Conservation (phyloP, 1,140 invertebrate species). For the Drosophila fuyamai region DNA sequence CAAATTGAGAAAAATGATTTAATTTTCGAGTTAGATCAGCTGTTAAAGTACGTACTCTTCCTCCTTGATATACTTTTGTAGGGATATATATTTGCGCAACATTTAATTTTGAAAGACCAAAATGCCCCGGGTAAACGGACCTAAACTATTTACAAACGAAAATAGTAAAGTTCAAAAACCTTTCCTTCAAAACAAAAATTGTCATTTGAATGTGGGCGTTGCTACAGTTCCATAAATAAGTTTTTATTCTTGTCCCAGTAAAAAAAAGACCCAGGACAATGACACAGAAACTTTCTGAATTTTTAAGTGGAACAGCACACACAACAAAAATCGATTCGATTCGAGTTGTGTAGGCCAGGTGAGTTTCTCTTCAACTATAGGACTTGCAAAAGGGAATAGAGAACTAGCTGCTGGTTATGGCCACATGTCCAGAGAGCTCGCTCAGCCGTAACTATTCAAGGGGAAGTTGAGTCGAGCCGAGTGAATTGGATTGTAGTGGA, state of each 20-base stretch:
- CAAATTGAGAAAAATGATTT: background rate
- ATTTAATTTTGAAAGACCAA: constrained; percentile 62
- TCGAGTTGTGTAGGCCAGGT: constrained; percentile 34
- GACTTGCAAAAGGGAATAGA: constrained; percentile 9
- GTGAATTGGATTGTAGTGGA: constrained; percentile 26
- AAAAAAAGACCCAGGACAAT: constrained; percentile 55
- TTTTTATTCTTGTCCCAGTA: constrained; percentile 6
- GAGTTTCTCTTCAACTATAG: constrained; percentile 25
- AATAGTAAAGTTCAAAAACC: constrained; percentile 20
- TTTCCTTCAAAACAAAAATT: constrained; percentile 12
- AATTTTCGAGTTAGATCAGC: too few species aligned
- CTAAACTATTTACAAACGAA: background rate
- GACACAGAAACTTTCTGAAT: constrained; percentile 52
- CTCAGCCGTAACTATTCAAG: constrained; percentile 44
- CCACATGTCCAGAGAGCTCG: constrained; percentile 30
- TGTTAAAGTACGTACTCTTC: constrained; percentile 45
- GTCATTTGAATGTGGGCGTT: constrained; percentile 16
- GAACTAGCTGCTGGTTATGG: constrained; percentile 23
- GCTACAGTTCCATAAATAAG: background rate
- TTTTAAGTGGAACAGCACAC: constrained; percentile 41
- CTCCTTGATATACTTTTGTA: constrained; percentile 17
- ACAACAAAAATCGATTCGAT: constrained; percentile 26
- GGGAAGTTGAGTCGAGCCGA: constrained; percentile 10
- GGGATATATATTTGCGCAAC: constrained; percentile 53
- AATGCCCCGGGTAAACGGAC: constrained; percentile 30